Evolutionary conservation across 2,797 vertebrate species (phyloP).

Genomic region (Clarias platycephalus): DNA sequence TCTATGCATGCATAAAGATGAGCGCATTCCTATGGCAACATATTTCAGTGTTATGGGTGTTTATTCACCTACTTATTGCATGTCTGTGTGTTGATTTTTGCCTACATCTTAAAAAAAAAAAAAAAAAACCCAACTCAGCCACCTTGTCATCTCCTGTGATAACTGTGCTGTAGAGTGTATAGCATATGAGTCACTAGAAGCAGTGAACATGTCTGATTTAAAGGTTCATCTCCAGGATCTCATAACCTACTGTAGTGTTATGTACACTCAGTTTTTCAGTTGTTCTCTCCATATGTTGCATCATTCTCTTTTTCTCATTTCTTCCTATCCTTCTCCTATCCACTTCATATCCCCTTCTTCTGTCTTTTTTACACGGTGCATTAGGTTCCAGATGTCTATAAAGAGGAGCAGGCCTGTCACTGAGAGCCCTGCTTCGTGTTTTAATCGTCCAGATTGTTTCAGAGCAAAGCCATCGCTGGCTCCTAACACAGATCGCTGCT

Average conservation of each 20-base stretch:
- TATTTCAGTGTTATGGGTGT: no score
- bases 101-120: not conserved
- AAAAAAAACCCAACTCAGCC: not conserved
- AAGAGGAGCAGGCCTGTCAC: conserved; percentile 47
- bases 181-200: conserved; percentile 28
- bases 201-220: conserved; percentile 29
- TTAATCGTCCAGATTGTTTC: conserved; percentile 37
- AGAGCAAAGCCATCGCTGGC: conserved; percentile 23
- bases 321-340: conserved; percentile 24
- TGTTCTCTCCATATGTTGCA: not conserved
- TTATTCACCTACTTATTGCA: no score
- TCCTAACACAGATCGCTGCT: conserved; percentile 22
- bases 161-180: conserved; percentile 6
- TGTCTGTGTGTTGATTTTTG: not conserved
- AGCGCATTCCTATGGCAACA: no score
- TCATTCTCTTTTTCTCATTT: conserved; percentile 2
- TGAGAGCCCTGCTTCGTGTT: conserved; percentile 41
- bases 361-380: conserved; percentile 23
- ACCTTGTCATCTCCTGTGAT: not conserved
- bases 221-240: conserved; percentile 4
- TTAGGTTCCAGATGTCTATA: conserved; percentile 43
- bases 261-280: not conserved
- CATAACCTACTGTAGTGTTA: not conserved
- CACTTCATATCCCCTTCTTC: not conserved
- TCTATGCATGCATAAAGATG: no score